Base-by-base conservation (phyloP, 2,888 invertebrate genomes). In the Noctua janthina region DNA sequence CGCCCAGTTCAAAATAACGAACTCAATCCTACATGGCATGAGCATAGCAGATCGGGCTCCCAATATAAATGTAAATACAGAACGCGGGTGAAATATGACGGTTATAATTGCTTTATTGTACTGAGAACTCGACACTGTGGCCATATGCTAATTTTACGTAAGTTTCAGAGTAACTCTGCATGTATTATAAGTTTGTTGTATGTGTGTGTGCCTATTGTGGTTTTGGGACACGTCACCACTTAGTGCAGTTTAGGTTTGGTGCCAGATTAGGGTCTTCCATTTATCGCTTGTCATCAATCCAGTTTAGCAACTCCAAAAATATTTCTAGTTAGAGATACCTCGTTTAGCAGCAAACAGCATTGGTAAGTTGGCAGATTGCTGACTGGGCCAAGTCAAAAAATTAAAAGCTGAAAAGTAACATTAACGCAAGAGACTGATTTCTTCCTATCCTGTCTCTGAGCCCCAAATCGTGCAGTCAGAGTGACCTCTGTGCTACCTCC, bases 11-110 rank as follows among this genome's bases (percentile, higher is more conserved):
- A 79, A 89, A 89, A 89, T 87, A 87, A 85, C 87, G 68, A 83
- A 84, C 88, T 71, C 84, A 76, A 82, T 84, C 74, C 85, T 43
- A 76, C 70, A 56, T 78, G 77, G 76, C 78, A 79, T 56, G 64
- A 68, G 81, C 74, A 74, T 72, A 80, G 80, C 75, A 82, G 82
- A 86, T 88, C 88, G 71, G 59, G 91, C 64, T 92, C 93, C 94
- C 96, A 96, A 97, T 97, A 96, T 97, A 97, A 95, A 97, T 97
- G 96, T 96, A 96, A 97, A 97, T 97, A 96, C 89, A 93, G 91
- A 87, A 88, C 84, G 85, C 90, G 92, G 92, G 92, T 95, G 96
- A 96, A 96, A 96, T 96, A 96, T 96, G 96, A 95, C 96, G 94
- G 95, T 94, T 95, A 96, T 96, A 96, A 97, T 97, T 97, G 96